Evolutionary conservation across 2,113 vertebrate species (phyloP), one percentile per base, ranked within the genome.

Genomic region (Riparia riparia): DNA sequence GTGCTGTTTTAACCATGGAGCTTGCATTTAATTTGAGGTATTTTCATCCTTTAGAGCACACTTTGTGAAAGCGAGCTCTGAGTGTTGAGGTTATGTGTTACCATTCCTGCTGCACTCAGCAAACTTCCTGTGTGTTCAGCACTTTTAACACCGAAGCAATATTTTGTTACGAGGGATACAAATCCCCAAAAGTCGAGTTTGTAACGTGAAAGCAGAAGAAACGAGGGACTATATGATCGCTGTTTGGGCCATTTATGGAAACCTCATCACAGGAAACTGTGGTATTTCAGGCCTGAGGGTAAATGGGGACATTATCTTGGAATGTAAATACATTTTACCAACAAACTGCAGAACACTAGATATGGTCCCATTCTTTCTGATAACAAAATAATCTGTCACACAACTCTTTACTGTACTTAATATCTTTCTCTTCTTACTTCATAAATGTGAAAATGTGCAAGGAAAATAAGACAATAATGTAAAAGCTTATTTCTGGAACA

Each of bases 101-200:
- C 29, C 64, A 29, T 87, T 90, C 58, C 63, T 71, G 92, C 69
- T 65, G 72, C 83, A 93, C 42, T 85, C 94, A 60, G 96, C 94
- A 95, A 93, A 87, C 72, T 74, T 93, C 94, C 95, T 95, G 63
- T 94, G 74, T 6, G 41, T 79, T 94, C 85, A 94, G 91, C 72
- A 80, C 10, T 70, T 78, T 77, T 54, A 50, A 84, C 37, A 29
- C 89, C 84, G 93, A 96, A 84, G 92, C 57, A 96, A 5, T 80
- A 82, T 95, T 97, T 98, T 96, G 73, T 90, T 96, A 93, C 1
- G 4, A 83, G 79, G 71, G 72, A 79, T 83, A 94, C 68, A 89
- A 87, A 79, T 91, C 32, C 60, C 82, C 72, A 14, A 81, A 70
- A 70, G 83, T 5, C 82, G 82, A 70, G 77, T 28, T 63, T 90